Evolutionary conservation across 2,888 invertebrate species (phyloP), one percentile per base, ranked within the genome.

Genomic region (Dioctria rufipes): DNA sequence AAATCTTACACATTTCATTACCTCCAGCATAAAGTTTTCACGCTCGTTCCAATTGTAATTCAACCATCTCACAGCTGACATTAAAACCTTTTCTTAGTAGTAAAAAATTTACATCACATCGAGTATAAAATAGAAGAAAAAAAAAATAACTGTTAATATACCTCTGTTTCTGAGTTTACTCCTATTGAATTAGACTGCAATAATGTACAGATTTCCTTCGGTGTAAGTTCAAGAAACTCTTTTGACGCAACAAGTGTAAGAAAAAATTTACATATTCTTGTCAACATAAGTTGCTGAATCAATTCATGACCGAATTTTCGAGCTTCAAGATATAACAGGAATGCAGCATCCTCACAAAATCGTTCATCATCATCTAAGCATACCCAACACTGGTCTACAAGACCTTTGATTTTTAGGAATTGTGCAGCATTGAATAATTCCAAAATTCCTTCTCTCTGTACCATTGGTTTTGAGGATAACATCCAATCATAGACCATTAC

Each of bases 41-140:
- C 95, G 91, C 3, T 90, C 88, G 0, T 91, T 86, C 94, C 94
- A 95, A 84, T 94, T 91, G 69, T 92, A 91, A 86, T 93, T 92
- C 39, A 96, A 86, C 96, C 96, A 96, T 37, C 95, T 91, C 0
- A 95, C 93, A 0, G 93, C 95, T 0, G 95, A 92, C 94, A 95
- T 95, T 61, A 95, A 91, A 0, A 95, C 92, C 88, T 95, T 61
- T 9, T 82, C 2, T 25, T 25, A 25, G 25, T 25, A 25, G 25
- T 25, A 49, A n/a, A 60, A 63, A 49, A n/a, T 51, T 39, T 43
- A 65, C 4, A 60, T n/a, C 66, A 80, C 82, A 82, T 82, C 79
- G 49, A 71, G 42, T 66, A 8, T 42, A 13, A 78, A 13, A 61
- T 37, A 42, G 25, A 25, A 25, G 25, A 25, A 25, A 25, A 25